Conservation (phyloP, 1,140 invertebrate genomes). For the Maconellicoccus hirsutus region DNA sequence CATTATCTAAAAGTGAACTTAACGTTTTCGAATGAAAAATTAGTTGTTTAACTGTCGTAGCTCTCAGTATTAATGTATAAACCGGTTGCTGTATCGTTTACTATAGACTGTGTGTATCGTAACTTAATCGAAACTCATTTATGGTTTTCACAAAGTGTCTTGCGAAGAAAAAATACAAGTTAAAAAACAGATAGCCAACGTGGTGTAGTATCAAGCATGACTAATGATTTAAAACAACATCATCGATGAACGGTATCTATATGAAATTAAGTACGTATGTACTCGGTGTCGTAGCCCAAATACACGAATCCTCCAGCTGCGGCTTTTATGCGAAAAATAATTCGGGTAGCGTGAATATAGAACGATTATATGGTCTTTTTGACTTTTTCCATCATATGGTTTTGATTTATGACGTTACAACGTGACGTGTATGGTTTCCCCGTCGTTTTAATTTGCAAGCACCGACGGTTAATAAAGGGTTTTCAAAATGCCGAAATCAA, state of each 20-base stretch:
- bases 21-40: slow-evolving; percentile 15
- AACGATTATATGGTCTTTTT: too few relatives aligned
- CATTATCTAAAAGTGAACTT: slow-evolving; percentile 9
- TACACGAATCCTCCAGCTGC: not conserved
- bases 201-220: not conserved
- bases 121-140: slow-evolving; percentile 22
- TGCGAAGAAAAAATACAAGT: not conserved
- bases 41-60: slow-evolving; percentile 19
- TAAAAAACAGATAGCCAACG: slow-evolving; percentile 12
- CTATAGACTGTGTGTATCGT: slow-evolving; percentile 1
- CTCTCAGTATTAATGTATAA: slow-evolving; percentile 11
- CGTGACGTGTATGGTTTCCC: not conserved
- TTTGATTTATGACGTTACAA: not conserved
- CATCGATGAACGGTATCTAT: not conserved
- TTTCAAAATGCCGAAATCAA: not conserved
- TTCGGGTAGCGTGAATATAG: too few relatives aligned
- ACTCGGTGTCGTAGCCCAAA: not conserved
- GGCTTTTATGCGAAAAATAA: not conserved
- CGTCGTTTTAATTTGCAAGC: not conserved
- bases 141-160: slow-evolving; percentile 16
- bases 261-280: not conserved
- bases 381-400: too few relatives aligned
- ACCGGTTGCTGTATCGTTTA: slow-evolving; percentile 18
- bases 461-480: not conserved
- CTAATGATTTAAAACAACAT: slow-evolving; percentile 21